phyloP scores from a whole-genome alignment of 2,113 vertebrate species.

The Hyperopisus bebe region DNA sequence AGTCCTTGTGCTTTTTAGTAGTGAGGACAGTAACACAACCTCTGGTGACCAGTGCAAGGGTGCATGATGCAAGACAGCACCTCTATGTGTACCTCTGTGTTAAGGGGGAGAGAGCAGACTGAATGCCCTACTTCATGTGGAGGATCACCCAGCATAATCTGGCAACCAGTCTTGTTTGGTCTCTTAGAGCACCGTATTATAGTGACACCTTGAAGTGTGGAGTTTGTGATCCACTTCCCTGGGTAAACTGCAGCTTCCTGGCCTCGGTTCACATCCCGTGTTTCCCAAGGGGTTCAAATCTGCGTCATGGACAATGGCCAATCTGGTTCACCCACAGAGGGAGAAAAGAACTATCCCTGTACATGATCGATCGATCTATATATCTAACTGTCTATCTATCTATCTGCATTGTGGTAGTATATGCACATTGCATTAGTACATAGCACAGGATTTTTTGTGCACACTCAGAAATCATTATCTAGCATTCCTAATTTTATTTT shows the following conservation, averaged over 20 bases:
- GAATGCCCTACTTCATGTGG: too few relatives aligned
- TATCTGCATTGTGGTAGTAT: not conserved
- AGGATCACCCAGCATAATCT: not conserved
- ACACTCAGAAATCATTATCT: not conserved
- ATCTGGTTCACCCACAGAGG: not conserved
- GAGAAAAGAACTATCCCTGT: not conserved
- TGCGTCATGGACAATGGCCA: not conserved
- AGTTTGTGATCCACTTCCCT: not conserved
- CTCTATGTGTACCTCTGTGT: not conserved
- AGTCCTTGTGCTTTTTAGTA: not conserved
- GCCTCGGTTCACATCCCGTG: not conserved
- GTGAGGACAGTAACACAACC: not conserved
- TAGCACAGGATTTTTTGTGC: not conserved
- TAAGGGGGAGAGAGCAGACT: not conserved
- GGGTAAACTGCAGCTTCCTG: not conserved
- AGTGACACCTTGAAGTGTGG: not conserved
- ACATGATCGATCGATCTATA: not conserved
- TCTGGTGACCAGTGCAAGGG: not conserved
- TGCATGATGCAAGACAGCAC: not conserved
- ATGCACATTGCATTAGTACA: not conserved
- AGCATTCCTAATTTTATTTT: not conserved
- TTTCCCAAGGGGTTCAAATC: not conserved
- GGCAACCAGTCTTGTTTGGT: not conserved
- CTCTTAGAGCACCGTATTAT: not conserved
- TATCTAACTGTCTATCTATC: too few relatives aligned